Evolutionary conservation across 1,140 invertebrate species (phyloP), one percentile per base, ranked within the genome.

Genomic region (Colletes gigas): DNA sequence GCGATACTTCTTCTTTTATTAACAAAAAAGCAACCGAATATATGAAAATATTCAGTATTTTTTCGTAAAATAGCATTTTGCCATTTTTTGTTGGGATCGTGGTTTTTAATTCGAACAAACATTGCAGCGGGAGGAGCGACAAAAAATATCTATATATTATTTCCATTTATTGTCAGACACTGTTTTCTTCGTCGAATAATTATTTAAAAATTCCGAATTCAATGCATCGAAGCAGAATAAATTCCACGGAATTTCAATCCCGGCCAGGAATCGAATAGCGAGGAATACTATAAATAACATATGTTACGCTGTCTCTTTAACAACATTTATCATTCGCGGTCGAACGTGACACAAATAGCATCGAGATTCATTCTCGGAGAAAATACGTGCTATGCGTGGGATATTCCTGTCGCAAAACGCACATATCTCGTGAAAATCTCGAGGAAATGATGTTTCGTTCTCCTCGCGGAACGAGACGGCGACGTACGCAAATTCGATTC

Each of bases 401-500:
- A 21, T 30, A 47, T 72, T 52, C 19, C 30, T 1, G 50, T 50
- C 4, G 14, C 0, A 44, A 30, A 30, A 77, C 52, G 62, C 47
- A 60, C 30, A 39, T 12, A 73, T 59, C n/a, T 60, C 10, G 15
- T 21, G 44, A 63, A 30, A 76, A 76, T 76, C 63, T 57, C 54
- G 15, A 21, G 39, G 1, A n/a, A 30, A 21, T n/a, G 50, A 68
- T 19, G 57, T 69, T 69, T 69, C 63, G 50, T 69, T 66, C n/a
- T n/a, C 12, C 21, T 10, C 19, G 17, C 6, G 41, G 50, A 50
- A 66, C 21, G 21, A 54, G 50, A 60, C 73, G 15, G 15, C 44
- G 79, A 83, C 57, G 14, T 69, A 47, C 44, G 69, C 50, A 66
- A 82, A 74, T 84, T 78, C 15, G 68, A 68, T 68, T 52, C 7